phyloP scores from a whole-genome alignment of 2,888 invertebrate species.

The Spisula subtruncata region DNA sequence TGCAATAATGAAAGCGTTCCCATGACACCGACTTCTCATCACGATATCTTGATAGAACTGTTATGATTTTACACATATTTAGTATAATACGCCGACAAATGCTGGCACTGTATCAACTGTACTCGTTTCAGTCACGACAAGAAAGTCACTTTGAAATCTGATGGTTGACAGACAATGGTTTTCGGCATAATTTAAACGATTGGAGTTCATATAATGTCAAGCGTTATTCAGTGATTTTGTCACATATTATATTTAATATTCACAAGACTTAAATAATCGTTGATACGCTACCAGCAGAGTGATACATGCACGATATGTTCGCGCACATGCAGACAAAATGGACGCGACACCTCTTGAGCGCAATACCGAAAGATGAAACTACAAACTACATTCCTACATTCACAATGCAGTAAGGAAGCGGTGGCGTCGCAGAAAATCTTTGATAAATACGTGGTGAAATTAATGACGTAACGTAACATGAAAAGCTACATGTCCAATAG shows the following conservation, averaged over 20 bases:
- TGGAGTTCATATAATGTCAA: conserved; percentile 20
- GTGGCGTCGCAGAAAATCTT: too few relatives aligned
- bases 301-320: background rate
- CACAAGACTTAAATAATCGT: background rate
- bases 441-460: too few relatives aligned
- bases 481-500: too few relatives aligned
- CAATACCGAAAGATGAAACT: background rate
- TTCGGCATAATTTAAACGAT: conserved; percentile 13
- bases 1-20: conserved; percentile 64
- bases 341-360: too few relatives aligned
- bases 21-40: conserved; percentile 60
- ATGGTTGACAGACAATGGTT: conserved; percentile 36
- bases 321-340: background rate
- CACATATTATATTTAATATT: conserved; percentile 35
- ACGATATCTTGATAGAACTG: conserved; percentile 40
- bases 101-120: conserved; percentile 37
- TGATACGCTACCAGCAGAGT: background rate
- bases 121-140: conserved; percentile 37
- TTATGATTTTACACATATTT: conserved; percentile 49
- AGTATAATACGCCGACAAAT: conserved; percentile 31
- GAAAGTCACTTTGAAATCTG: conserved; percentile 35
- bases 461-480: too few relatives aligned
- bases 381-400: too few relatives aligned
- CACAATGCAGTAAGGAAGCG: too few relatives aligned
- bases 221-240: conserved; percentile 24